Conservation (phyloP, 1,140 invertebrate species). For the Mamestra configurata region DNA sequence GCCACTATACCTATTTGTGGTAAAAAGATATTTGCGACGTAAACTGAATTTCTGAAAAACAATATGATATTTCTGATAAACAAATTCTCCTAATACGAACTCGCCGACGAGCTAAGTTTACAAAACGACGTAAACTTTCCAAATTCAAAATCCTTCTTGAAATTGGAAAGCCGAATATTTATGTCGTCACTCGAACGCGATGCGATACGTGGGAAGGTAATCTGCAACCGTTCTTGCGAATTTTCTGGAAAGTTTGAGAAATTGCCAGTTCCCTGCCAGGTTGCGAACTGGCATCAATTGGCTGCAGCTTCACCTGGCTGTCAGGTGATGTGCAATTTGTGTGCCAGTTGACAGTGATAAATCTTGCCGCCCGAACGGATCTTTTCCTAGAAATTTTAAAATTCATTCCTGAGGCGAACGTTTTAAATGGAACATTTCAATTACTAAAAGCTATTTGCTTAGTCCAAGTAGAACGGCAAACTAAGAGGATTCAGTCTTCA, state of each 20-base stretch:
- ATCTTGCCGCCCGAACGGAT: background rate
- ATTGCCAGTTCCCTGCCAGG: background rate
- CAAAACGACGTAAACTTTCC: constrained; percentile 19
- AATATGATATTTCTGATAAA: too few species aligned
- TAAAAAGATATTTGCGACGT: too few species aligned
- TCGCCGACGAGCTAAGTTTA: background rate
- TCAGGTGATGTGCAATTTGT: constrained; percentile 29
- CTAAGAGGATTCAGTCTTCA: background rate
- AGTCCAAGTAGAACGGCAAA: background rate
- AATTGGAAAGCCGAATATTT: constrained; percentile 1
- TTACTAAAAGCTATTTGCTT: constrained; percentile 29
- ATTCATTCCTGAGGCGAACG: constrained; percentile 21
- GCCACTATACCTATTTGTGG: too few species aligned
- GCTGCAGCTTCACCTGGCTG: constrained; percentile 9
- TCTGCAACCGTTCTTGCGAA: constrained; percentile 1
- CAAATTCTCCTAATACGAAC: background rate
- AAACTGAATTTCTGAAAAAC: too few species aligned
- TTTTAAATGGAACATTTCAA: constrained; percentile 25
- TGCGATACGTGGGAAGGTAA: background rate
- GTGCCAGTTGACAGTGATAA: constrained; percentile 30
- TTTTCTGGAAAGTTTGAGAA: constrained; percentile 27
- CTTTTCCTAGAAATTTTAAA: constrained; percentile 19
- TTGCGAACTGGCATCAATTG: background rate
- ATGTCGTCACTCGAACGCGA: background rate
- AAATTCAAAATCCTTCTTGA: constrained; percentile 27